Conservation (phyloP, 2,888 invertebrate genomes). For the Drosophila algonquin region DNA sequence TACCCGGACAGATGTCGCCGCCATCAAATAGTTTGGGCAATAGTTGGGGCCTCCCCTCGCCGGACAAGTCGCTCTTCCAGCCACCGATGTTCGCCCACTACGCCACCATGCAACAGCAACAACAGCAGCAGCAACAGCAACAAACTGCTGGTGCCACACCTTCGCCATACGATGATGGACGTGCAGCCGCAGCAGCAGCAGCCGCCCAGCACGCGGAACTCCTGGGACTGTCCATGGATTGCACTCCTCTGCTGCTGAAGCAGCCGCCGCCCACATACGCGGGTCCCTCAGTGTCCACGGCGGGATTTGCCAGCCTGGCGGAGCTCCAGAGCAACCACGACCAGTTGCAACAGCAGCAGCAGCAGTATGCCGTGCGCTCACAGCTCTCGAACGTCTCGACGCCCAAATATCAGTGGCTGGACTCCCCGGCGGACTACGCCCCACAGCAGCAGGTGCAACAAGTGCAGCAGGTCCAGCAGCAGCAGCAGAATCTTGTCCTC, state of each 20-base stretch:
- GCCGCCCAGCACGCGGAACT: conserved; percentile 85
- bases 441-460: conserved; percentile 68
- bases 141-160: conserved; percentile 81
- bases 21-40: conserved; percentile 86
- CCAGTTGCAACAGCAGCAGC: conserved; percentile 80
- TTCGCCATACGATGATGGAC: conserved; percentile 83
- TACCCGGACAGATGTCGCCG: conserved; percentile 85
- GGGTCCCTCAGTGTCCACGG: conserved; percentile 85
- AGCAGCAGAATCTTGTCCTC: conserved; percentile 85
- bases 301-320: conserved; percentile 85
- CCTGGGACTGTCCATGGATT: conserved; percentile 87
- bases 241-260: conserved; percentile 86
- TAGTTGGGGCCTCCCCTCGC: conserved; percentile 90
- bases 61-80: conserved; percentile 87
- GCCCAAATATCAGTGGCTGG: conserved; percentile 89
- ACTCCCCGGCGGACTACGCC: conserved; percentile 84
- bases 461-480: conserved; percentile 78
- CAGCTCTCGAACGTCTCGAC: conserved; percentile 82
- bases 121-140: conserved; percentile 81
- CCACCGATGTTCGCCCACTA: conserved; percentile 87
- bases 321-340: conserved; percentile 86
- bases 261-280: conserved; percentile 87
- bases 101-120: conserved; percentile 76
- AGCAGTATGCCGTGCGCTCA: conserved; percentile 84
- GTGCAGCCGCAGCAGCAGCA: conserved; percentile 59